phyloP scores from a whole-genome alignment of 2,888 invertebrate genomes.

The Scrobipalpa costella region DNA sequence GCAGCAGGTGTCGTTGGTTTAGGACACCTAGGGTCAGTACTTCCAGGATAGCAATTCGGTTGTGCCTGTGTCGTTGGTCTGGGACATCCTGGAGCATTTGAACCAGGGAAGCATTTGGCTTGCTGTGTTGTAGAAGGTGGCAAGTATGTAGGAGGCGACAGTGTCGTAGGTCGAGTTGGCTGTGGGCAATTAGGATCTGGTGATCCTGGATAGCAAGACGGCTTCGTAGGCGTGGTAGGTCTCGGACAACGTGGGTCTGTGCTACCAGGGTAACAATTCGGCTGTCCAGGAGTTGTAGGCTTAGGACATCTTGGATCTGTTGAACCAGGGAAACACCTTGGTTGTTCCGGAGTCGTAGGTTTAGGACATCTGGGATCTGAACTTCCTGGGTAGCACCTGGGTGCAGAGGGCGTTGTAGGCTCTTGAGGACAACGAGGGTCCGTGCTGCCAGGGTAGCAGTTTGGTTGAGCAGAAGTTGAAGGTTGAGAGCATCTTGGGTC shows the following conservation, averaged over 20 bases:
- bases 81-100: conserved; percentile 50
- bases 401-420: conserved; percentile 36
- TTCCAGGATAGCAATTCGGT: conserved; percentile 45
- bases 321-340: conserved; percentile 48
- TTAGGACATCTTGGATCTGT: conserved; percentile 40
- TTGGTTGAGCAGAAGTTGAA: conserved; percentile 34
- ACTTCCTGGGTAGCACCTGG: conserved; percentile 19
- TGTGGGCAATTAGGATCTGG: conserved; percentile 47
- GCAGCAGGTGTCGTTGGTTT: conserved; percentile 42
- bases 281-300: conserved; percentile 17
- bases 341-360: conserved; percentile 35
- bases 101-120: conserved; percentile 45
- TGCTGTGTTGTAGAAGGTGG: conserved; percentile 40
- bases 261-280: conserved; percentile 36
- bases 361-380: conserved; percentile 42
- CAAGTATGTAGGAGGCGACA: conserved; percentile 40
- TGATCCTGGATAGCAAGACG: conserved; percentile 39
- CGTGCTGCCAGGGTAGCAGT: conserved; percentile 38
- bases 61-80: conserved; percentile 39
- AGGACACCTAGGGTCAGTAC: conserved; percentile 42
- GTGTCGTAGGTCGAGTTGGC: conserved; percentile 39
- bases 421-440: conserved; percentile 36
- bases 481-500: conserved; percentile 38
- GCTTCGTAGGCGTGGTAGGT: conserved; percentile 36
- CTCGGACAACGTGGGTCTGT: conserved; percentile 38